phyloP scores from a whole-genome alignment of 1,140 invertebrate genomes.

The Alviniconcha marisindica region DNA sequence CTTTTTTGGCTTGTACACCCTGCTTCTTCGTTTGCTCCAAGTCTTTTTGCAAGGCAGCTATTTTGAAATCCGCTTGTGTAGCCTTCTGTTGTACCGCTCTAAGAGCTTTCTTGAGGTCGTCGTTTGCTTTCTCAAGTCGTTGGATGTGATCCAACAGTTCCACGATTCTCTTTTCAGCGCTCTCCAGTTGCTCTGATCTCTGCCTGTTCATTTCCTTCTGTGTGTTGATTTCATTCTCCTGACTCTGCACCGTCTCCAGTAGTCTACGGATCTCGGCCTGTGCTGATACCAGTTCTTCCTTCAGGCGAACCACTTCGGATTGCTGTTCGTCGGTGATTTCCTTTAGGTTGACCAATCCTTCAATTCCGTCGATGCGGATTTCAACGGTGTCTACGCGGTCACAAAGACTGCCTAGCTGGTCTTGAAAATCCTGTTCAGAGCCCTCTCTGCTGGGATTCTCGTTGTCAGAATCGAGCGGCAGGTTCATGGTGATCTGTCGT shows the following conservation, averaged over 20 bases:
- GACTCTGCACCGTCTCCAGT: too few relatives aligned
- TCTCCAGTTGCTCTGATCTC: background rate
- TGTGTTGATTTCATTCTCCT: background rate
- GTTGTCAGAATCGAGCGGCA: too few relatives aligned
- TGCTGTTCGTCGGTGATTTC: background rate
- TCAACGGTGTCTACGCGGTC: background rate
- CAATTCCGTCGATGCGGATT: background rate
- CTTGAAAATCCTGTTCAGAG: too few relatives aligned
- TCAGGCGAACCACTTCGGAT: background rate
- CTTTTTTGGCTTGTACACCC: too few relatives aligned
- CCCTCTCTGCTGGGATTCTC: too few relatives aligned
- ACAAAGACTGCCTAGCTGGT: background rate
- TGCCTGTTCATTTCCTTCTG: background rate
- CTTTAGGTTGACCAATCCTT: background rate
- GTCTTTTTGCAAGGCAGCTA: too few relatives aligned
- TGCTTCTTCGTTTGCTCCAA: too few relatives aligned
- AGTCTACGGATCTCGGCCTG: background rate
- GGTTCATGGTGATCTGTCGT: too few relatives aligned
- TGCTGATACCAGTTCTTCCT: background rate
- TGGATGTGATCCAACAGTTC: background rate
- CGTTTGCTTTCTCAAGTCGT: background rate
- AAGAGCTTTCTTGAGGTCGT: background rate
- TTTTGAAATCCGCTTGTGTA: too few relatives aligned
- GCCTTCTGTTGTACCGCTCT: too few relatives aligned
- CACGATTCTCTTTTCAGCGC: background rate